phyloP scores from a whole-genome alignment of 2,888 invertebrate species.

The Norana najaformis region DNA sequence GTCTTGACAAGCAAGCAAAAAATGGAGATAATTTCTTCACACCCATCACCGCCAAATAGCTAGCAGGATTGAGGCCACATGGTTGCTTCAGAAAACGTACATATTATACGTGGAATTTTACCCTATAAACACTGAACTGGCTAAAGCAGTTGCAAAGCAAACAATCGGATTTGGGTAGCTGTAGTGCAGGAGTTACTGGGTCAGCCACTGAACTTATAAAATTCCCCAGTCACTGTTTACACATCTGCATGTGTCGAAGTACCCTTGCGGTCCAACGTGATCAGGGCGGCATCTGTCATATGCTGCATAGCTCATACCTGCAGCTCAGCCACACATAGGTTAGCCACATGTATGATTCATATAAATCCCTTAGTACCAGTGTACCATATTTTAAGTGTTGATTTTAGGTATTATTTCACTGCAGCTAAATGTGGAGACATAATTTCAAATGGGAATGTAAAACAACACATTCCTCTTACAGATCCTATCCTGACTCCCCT shows the following conservation, averaged over 20 bases:
- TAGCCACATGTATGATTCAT: no score
- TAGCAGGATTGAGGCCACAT: background rate
- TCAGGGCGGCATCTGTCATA: background rate
- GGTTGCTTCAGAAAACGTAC: background rate
- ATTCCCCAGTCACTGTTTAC: background rate
- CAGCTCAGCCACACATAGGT: background rate
- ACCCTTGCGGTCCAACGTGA: background rate
- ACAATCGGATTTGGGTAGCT: no score
- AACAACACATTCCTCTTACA: no score
- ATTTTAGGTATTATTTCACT: background rate
- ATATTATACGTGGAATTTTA: background rate
- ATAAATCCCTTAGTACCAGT: no score
- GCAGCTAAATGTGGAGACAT: background rate
- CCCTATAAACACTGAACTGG: background rate
- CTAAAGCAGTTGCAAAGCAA: background rate
- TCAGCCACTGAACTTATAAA: background rate
- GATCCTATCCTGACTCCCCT: no score
- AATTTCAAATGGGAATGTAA: background rate
- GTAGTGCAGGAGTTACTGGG: background rate
- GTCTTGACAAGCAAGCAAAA: no score
- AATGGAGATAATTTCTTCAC: background rate
- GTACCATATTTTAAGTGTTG: no score
- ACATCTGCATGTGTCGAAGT: background rate
- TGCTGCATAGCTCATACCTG: background rate
- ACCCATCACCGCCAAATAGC: background rate